These are phyloP conservation scores for Hippocampus guttulatus DNA, from an alignment of 2,113 vertebrate genomes.

Conservation along the genomic window DNA sequence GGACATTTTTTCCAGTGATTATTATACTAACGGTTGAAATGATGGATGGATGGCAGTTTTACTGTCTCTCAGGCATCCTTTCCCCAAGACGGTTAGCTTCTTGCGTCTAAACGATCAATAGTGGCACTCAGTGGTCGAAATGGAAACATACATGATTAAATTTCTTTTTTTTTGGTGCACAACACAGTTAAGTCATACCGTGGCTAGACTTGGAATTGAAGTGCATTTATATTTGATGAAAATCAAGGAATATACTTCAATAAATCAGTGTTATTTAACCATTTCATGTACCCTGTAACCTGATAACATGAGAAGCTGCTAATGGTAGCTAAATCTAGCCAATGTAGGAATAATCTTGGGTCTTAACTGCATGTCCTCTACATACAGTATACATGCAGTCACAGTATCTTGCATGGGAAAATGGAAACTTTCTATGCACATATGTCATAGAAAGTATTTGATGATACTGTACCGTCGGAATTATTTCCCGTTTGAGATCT, in stretches of 20 bases:
- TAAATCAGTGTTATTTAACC: background rate
- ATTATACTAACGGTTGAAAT: no score
- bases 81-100: background rate
- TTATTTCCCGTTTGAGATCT: constrained; percentile 79
- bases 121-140: background rate
- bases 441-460: background rate
- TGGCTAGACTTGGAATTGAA: background rate
- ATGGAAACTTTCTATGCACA: background rate
- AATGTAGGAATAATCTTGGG: no score
- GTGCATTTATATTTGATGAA: background rate
- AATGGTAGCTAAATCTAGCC: no score
- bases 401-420: no score
- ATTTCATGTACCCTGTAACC: no score
- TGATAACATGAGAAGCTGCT: no score
- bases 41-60: no score
- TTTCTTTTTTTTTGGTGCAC: background rate
- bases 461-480: constrained; percentile 86
- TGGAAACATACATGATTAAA: background rate
- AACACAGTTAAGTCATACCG: background rate
- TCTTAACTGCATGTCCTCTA: no score
- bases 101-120: background rate
- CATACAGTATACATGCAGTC: no score
- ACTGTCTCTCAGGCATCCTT: background rate
- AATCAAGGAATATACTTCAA: background rate
- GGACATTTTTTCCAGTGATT: no score